Evolutionary conservation across 2,113 vertebrate species (phyloP).

Genomic region (Eubucco bourcierii): DNA sequence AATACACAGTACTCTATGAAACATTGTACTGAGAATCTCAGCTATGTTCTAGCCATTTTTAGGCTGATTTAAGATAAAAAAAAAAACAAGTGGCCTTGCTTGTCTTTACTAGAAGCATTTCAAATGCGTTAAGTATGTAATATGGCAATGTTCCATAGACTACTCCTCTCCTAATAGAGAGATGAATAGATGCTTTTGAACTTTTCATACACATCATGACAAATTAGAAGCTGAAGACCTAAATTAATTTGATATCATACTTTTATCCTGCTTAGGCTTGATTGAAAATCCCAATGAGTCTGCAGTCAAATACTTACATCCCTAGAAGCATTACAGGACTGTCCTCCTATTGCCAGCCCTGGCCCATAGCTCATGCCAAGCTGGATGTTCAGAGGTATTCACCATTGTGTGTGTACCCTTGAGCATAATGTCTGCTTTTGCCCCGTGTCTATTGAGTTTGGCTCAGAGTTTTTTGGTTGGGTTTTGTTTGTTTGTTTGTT

Average conservation of each 20-base stretch:
- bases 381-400: not conserved
- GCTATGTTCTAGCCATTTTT: not conserved
- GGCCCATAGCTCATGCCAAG: not conserved
- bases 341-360: accelerated
- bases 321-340: not conserved
- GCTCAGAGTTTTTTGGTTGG: not conserved
- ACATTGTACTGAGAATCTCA: not conserved
- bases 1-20: not conserved
- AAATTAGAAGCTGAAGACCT: not conserved
- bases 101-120: not conserved
- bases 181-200: not conserved
- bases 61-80: not conserved
- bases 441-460: not conserved
- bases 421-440: not conserved
- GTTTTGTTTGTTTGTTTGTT: too few relatives aligned
- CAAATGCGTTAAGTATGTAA: not conserved
- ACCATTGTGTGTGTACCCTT: not conserved
- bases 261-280: not conserved
- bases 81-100: not conserved
- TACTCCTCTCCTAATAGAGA: not conserved
- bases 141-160: not conserved
- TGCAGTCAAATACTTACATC: not conserved
- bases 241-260: not conserved
- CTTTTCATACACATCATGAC: not conserved
- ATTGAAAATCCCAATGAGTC: not conserved